Base-by-base conservation (phyloP, 1,140 invertebrate species). In the Goniozus legneri region DNA sequence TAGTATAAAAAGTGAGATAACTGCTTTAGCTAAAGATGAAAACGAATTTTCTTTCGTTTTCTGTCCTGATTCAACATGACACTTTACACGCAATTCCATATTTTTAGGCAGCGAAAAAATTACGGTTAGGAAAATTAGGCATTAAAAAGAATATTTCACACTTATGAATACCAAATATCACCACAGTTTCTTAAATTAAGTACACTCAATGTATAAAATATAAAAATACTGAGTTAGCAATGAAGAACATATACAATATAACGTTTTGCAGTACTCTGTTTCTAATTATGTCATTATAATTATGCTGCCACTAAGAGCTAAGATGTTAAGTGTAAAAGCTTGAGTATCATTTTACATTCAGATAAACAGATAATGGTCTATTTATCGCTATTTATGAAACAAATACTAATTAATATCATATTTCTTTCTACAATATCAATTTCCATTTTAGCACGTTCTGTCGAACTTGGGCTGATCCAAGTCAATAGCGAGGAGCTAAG, bases 221-320 rank as follows among this genome's bases (percentile, higher is more conserved):
- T 59, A 72, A 76, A 75, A 75, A 76, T 73, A 76, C 72, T 75
- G 73, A 67, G 64, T 56, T 69, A 66, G 60, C 52, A 63, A 70
- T 60, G 57, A 69, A 70, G 60, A 58, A 60, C 58, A 55, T 55
- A 56, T 40, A 58, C 41, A 59, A 61, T 59, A 60, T 58, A 61
- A 61, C 24, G 24, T 59, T 52, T 43, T 51, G 53, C 50, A 39
- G 43, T 50, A 56, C 51, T 47, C 10, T 4, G 4, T 27, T 27
- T 27, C 45, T 45, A 43, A 56, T 51, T 54, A 35, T 54, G 31
- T 50, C 56, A 51, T 54, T 44, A 59, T 54, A 56, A 43, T 52
- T 66, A 64, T 45, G 42, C 44, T 47, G 50, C 56, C 62, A 64
- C 44, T 56, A 58, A 60, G 56, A 54, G 61, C 54, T 65, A 62